phyloP scores from a whole-genome alignment of 2,113 vertebrate species.

The Pedionomus torquatus region DNA sequence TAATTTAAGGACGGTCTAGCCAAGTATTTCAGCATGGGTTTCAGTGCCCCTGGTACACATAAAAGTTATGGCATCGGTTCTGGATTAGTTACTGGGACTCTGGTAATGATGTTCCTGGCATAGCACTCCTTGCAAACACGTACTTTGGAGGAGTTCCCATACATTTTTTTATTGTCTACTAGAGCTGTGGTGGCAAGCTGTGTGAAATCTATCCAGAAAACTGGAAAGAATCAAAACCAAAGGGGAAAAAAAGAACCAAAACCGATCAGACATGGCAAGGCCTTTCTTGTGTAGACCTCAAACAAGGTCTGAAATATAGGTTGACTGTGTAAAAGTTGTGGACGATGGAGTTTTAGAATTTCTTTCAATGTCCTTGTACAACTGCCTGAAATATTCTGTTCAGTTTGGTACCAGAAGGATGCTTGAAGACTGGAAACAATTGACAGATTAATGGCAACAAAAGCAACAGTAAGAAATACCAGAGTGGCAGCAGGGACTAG shows the following conservation, averaged over 20 bases:
- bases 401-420: not conserved
- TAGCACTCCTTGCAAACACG: constrained; percentile 17
- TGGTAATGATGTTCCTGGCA: constrained; percentile 64
- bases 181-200: constrained; percentile 44
- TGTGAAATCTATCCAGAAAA: constrained; percentile 53
- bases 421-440: not conserved
- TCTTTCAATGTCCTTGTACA: not conserved
- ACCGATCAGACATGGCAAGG: not conserved
- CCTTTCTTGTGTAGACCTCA: not conserved
- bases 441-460: not conserved
- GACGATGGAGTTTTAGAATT: not conserved
- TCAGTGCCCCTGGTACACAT: constrained; percentile 48
- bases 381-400: not conserved
- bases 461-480: not conserved
- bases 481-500: not conserved
- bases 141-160: constrained; percentile 55
- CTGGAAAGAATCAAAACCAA: constrained; percentile 36
- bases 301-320: not conserved
- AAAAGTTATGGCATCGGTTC: constrained; percentile 59
- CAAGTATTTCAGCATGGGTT: constrained; percentile 54
- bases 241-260: not conserved
- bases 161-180: constrained; percentile 37
- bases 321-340: not conserved
- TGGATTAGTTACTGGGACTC: constrained; percentile 47
- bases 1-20: constrained; percentile 28